Conservation (phyloP, 2,888 invertebrate species). For the Mythimna vitellina region DNA sequence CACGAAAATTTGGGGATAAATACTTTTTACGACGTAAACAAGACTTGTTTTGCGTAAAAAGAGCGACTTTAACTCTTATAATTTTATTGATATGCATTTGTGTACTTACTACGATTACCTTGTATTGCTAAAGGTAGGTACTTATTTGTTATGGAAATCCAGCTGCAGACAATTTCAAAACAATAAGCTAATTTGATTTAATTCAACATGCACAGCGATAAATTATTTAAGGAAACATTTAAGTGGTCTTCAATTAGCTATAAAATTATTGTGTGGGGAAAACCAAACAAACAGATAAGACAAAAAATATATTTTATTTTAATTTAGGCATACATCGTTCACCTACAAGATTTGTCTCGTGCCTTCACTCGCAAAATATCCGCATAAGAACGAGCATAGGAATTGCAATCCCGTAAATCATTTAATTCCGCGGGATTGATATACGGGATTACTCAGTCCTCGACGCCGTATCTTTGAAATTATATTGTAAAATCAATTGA, state of each 20-base stretch:
- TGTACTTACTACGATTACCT: background rate
- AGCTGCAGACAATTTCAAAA: background rate
- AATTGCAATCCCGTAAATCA: too few species aligned
- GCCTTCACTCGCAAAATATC: too few species aligned
- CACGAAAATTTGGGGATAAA: background rate
- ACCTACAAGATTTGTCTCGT: too few species aligned
- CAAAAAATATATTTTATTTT: background rate
- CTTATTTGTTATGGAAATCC: background rate
- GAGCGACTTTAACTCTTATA: background rate
- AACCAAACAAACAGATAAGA: background rate
- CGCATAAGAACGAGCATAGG: too few species aligned
- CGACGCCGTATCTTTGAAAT: too few species aligned
- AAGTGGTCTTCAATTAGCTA: background rate
- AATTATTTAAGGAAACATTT: background rate
- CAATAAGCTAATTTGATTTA: background rate
- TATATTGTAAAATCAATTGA: too few species aligned
- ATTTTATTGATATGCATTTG: slow-evolving; percentile 4
- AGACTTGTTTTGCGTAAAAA: background rate
- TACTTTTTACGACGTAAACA: background rate
- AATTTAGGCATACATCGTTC: background rate
- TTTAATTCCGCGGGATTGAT: too few species aligned
- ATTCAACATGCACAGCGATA: background rate
- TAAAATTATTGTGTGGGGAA: background rate
- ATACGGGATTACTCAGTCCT: too few species aligned
- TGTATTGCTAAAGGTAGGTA: background rate